Conservation (phyloP, 2,113 vertebrate genomes). For the Australoheros scitulus region DNA sequence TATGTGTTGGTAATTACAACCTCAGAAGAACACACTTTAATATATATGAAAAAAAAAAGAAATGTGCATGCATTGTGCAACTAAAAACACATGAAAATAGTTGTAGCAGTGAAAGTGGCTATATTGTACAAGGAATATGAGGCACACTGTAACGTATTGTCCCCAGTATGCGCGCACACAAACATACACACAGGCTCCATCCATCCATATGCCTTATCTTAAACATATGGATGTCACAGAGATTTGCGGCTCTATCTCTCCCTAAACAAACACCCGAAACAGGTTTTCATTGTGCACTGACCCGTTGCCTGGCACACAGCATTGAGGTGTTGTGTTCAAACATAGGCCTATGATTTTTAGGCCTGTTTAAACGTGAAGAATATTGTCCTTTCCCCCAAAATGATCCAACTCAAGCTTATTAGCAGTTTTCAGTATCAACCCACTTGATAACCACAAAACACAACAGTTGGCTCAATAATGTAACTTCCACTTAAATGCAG, state of each 20-base stretch:
- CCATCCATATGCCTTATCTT: constrained; percentile 8
- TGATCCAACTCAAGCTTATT: background rate
- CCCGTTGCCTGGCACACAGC: constrained; percentile 48
- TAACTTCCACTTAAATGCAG: constrained; percentile 5
- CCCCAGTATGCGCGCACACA: constrained; percentile 1
- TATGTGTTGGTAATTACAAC: constrained; percentile 55
- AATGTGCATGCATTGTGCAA: constrained; percentile 70
- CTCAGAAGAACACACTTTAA: constrained; percentile 45
- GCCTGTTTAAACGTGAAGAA: constrained; percentile 22
- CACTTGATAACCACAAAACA: background rate
- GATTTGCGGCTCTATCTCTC: constrained; percentile 61
- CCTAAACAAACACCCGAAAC: constrained; percentile 70
- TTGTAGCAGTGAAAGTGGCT: constrained; percentile 51
- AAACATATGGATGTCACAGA: constrained; percentile 67
- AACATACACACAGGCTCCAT: constrained; percentile 4
- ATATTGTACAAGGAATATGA: constrained; percentile 27
- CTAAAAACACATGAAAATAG: constrained; percentile 41
- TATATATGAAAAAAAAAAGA: constrained; percentile 30
- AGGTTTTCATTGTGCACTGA: constrained; percentile 57
- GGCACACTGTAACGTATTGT: constrained; percentile 41
- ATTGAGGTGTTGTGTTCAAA: constrained; percentile 38
- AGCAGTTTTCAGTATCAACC: background rate
- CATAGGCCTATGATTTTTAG: constrained; percentile 23
- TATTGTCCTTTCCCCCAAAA: constrained; percentile 18
- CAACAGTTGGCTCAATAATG: constrained; percentile 9